A percentile compares a stretch with the other conserved stretches of the same genome.
phyloP scores from a whole-genome alignment of 2,113 vertebrate species.

The Amphiprion ocellaris region DNA sequence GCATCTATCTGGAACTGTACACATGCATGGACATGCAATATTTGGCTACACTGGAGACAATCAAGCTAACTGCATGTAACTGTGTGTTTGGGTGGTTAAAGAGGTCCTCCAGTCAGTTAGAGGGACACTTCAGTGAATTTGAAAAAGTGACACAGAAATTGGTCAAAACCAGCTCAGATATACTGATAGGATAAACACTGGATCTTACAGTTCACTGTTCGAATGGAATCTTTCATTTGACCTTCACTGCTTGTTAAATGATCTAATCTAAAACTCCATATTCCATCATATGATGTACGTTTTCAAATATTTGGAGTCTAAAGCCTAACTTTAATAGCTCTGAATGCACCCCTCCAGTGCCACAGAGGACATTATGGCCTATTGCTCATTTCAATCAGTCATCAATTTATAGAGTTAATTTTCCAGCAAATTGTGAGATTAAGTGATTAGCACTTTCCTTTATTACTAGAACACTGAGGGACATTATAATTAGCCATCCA shows the following conservation, averaged over 20 bases:
- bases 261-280: not conserved
- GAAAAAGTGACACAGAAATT: not conserved
- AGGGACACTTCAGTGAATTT: not conserved
- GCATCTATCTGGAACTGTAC: conserved; percentile 54
- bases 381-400: not conserved
- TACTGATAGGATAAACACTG: not conserved
- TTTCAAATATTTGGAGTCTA: not conserved
- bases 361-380: not conserved
- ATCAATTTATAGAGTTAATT: not conserved
- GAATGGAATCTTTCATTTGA: not conserved
- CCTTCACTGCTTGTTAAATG: not conserved
- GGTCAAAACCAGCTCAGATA: too few relatives aligned
- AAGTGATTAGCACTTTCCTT: not conserved
- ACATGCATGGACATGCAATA: conserved; percentile 10
- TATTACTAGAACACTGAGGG: conserved; percentile 3
- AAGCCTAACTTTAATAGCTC: not conserved
- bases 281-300: not conserved
- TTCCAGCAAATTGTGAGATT: conserved; percentile 2
- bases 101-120: not conserved
- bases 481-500: not conserved
- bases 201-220: not conserved
- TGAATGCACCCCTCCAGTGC: not conserved
- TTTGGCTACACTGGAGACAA: conserved; percentile 8
- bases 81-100: not conserved
- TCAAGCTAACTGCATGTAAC: not conserved